phyloP scores from a whole-genome alignment of 2,113 vertebrate species.

The Phalacrocorax aristotelis region DNA sequence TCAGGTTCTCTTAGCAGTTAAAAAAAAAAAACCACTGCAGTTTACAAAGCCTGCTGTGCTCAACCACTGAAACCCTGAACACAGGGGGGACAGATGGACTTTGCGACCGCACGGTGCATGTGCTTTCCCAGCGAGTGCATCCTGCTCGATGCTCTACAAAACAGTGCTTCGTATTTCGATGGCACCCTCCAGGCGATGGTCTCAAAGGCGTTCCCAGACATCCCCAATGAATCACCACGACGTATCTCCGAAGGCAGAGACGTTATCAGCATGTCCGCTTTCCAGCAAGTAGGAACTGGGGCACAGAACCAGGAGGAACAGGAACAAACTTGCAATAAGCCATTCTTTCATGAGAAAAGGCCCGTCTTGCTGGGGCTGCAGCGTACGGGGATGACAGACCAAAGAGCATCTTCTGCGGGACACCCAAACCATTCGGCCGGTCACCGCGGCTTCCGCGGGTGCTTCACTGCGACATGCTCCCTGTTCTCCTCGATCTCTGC shows the following conservation, averaged over 20 bases:
- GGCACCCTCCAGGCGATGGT: not conserved
- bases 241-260: rapidly evolving
- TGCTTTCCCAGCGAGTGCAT: not conserved
- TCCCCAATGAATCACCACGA: not conserved
- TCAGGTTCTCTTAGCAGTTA: not conserved
- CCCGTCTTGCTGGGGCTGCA: not conserved
- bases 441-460: not conserved
- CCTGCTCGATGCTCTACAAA: not conserved
- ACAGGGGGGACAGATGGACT: not conserved
- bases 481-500: not conserved
- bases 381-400: not conserved
- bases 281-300: not conserved
- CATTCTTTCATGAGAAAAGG: not conserved
- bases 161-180: not conserved
- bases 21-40: not conserved
- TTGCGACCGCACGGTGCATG: not conserved
- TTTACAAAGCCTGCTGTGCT: not conserved
- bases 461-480: not conserved
- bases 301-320: not conserved
- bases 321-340: not conserved
- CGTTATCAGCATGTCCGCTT: rapidly evolving
- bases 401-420: not conserved
- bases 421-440: not conserved
- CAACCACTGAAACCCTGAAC: not conserved
- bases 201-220: not conserved